Percentiles rank a stretch among this genome's conserved stretches.
Conservation (phyloP, 1,140 invertebrate genomes). For the Stenopsyche tienmushanensis region DNA sequence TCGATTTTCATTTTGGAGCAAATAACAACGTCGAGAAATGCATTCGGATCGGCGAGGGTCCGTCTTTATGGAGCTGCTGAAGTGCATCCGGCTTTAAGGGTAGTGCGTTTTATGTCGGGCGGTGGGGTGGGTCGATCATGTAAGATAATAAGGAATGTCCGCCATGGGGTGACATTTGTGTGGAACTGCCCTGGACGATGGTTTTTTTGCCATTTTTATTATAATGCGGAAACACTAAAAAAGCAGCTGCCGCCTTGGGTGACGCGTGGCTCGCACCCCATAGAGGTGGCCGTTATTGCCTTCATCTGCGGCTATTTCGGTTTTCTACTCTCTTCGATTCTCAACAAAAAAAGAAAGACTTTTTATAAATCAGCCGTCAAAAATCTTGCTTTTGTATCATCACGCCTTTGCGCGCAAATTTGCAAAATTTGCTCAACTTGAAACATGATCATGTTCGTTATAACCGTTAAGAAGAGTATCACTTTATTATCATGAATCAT, state of each 20-base stretch:
- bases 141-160: constrained; percentile 42
- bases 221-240: constrained; percentile 42
- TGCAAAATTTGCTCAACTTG: too few species aligned
- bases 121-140: constrained; percentile 9
- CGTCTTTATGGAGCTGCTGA: constrained; percentile 14
- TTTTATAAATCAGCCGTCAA: too few species aligned
- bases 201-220: constrained; percentile 42
- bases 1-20: too few species aligned
- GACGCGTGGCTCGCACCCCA: too few species aligned
- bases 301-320: constrained; percentile 37
- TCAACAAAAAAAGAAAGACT: too few species aligned
- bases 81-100: constrained; percentile 10
- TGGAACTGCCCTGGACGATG: constrained; percentile 37
- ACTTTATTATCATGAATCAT: too few species aligned
- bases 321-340: too few species aligned
- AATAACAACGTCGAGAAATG: background rate
- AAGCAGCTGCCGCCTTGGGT: constrained; percentile 34
- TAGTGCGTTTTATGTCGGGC: background rate
- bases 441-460: too few species aligned
- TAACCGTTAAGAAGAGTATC: too few species aligned
- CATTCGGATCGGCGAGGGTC: background rate
- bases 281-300: constrained; percentile 38
- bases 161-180: constrained; percentile 39
- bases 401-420: too few species aligned
- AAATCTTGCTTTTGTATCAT: too few species aligned